Base-by-base conservation (phyloP, 2,888 invertebrate species). In the Stenodema calcarata region DNA sequence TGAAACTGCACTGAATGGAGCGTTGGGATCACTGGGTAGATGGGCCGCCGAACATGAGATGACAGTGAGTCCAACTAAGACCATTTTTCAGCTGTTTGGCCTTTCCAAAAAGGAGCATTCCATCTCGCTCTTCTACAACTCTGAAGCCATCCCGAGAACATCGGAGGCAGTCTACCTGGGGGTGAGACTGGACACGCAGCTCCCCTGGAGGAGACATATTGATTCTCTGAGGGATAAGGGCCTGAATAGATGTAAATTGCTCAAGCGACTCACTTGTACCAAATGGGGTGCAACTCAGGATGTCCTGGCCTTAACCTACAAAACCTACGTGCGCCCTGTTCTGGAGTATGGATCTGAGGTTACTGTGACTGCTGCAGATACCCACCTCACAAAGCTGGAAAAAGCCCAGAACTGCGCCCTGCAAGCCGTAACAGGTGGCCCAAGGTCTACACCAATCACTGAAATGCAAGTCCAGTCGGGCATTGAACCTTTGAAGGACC, bases 321-420 rank as follows among this genome's bases (percentile, higher is more conserved):
- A 78, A 18, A 78, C 78, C 44, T 78, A 44, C 3, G 78, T 78
- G 12, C 42, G 44, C 42, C 78, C 78, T 47, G 3, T 14, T 42
- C 16, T 78, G 23, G 78, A 78, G 78, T 78, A 78, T 42, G 44
- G 78, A 41, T 42, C 42, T 78, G 78, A 78, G 78, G 78, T 42
- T 42, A 41, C 44, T 42, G 44, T 78, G 1, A 78, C 78, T 18
- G 44, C 78, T 78, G 44, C 42, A 41, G 78, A 78, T 42, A 42
- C 78, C n/a, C 16, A 41, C 44, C 44, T 78, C 3, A 78, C 2
- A 42, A 41, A 41, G 44, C 78, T 78, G 42, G 78, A 78, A 42
- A 42, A 11, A 23, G 42, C 44, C 18, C 78, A 78, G 23, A 78
- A 78, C 44, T 42, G 44, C 16, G 42, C 78, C 23, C 78, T 78